Base-by-base conservation (phyloP, 2,113 vertebrate genomes). In the Chaetodon trifascialis region DNA sequence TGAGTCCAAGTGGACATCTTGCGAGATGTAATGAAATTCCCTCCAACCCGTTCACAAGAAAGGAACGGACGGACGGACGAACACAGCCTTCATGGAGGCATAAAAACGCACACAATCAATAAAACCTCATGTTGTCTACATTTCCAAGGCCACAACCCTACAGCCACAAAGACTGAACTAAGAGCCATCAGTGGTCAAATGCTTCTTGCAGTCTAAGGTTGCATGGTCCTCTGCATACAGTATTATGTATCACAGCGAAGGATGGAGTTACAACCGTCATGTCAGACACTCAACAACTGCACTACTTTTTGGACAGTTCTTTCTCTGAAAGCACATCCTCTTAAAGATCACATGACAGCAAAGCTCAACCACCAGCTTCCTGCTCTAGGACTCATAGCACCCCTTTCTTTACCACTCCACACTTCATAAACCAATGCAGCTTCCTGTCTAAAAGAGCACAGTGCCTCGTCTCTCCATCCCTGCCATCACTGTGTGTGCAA, bases 391-490 rank as follows among this genome's bases (percentile, higher is more conserved):
- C 40, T 65, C 46, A 44, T 8, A 65, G n/a, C 63, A 59, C 10
- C 21, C n/a, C 65, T 67, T 30, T 55, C 34, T 84, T 72, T 14
- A 80, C 58, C 86, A 59, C 80, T 71, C 81, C 58, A 81, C 54
- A 60, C 21, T 1, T 69, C 54, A 62, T 21, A 70, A 47, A 71
- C 49, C 40, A 38, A 30, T 52, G 21, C 60, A 73, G 76, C 73
- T 87, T 88, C 88, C 83, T 74, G 86, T 76, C 66, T 47, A 73
- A 40, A 23, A 55, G 54, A 14, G 54, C 62, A 79, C 58, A 56
- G 19, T 23, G 49, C 55, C 56, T 81, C 11, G 62, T 60, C 51
- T 17, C 36, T 19, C 23, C 59, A 40, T 52, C 56, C 7, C 42
- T 47, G 34, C 12, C 21, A 11, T 60, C 6, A 25, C 34, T 7